These are phyloP conservation scores for Leucopsar rothschildi DNA, from an alignment of 2,113 vertebrate genomes.

Conservation along the genomic window DNA sequence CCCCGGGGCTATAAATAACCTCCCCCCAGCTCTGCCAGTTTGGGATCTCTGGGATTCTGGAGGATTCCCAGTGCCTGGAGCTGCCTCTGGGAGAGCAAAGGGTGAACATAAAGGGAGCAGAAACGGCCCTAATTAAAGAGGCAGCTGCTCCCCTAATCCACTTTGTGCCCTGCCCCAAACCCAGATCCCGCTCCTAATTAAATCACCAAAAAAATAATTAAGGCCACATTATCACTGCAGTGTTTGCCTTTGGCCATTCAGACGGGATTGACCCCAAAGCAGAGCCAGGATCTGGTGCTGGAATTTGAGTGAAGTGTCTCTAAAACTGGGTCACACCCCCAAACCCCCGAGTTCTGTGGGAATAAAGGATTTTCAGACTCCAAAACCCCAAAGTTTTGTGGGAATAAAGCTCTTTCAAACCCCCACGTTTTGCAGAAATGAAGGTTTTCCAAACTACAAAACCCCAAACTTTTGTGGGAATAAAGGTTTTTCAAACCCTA, in stretches of 20 bases:
- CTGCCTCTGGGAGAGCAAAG: not conserved
- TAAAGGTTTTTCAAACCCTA: too few species aligned
- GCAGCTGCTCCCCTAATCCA: conserved; percentile 19
- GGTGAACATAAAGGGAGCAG: not conserved
- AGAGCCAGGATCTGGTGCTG: not conserved
- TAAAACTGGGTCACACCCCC: not conserved
- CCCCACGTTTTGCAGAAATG: not conserved
- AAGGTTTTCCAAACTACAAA: not conserved
- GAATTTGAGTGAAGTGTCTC: not conserved
- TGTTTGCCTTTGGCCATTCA: not conserved
- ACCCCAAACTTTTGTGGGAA: not conserved
- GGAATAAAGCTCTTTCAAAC: not conserved
- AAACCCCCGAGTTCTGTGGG: not conserved
- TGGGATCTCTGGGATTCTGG: not conserved
- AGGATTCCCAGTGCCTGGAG: not conserved
- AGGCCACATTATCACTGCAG: not conserved
- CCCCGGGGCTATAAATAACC: not conserved
- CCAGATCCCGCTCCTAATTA: conserved; percentile 28
- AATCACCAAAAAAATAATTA: not conserved
- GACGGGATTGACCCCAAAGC: not conserved
- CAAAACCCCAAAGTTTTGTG: not conserved
- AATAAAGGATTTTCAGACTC: not conserved
- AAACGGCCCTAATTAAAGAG: not conserved
- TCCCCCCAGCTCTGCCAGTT: not conserved
- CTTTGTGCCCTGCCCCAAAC: conserved; percentile 12